Conservation (phyloP, 2,888 invertebrate species). For the Anthophora plumipes region DNA sequence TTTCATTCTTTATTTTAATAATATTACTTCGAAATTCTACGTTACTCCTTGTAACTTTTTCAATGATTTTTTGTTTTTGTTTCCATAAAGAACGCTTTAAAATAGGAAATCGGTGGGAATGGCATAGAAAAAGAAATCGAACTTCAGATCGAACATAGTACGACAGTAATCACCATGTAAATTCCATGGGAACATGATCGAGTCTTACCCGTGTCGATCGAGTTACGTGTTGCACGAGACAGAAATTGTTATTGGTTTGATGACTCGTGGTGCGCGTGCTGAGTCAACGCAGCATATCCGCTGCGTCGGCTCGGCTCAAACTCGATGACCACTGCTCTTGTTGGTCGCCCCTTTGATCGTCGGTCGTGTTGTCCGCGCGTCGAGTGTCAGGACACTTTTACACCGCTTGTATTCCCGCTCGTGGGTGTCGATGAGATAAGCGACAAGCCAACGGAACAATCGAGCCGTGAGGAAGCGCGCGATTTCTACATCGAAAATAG, state of each 20-base stretch:
- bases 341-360: slow-evolving; percentile 65
- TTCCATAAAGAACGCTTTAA: too few relatives aligned
- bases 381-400: slow-evolving; percentile 49
- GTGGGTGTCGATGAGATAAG: slow-evolving; percentile 60
- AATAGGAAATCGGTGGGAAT: too few relatives aligned
- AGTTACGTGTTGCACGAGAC: slow-evolving; percentile 48
- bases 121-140: too few relatives aligned
- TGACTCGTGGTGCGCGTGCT: slow-evolving; percentile 51
- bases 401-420: slow-evolving; percentile 34
- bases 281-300: slow-evolving; percentile 51
- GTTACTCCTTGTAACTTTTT: too few relatives aligned
- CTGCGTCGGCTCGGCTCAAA: slow-evolving; percentile 37
- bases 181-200: slow-evolving; percentile 20
- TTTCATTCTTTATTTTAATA: too few relatives aligned
- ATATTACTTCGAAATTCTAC: too few relatives aligned
- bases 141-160: not conserved
- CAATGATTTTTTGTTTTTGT: too few relatives aligned
- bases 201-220: slow-evolving; percentile 33
- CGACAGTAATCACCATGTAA: not conserved
- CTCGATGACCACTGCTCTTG: slow-evolving; percentile 57
- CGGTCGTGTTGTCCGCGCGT: slow-evolving; percentile 38
- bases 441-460: slow-evolving; percentile 16
- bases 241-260: slow-evolving; percentile 51
- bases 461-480: slow-evolving; percentile 35
- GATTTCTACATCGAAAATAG: slow-evolving; percentile 33